Conservation (phyloP, 2,797 vertebrate genomes). For the Sebastes trivittatus region DNA sequence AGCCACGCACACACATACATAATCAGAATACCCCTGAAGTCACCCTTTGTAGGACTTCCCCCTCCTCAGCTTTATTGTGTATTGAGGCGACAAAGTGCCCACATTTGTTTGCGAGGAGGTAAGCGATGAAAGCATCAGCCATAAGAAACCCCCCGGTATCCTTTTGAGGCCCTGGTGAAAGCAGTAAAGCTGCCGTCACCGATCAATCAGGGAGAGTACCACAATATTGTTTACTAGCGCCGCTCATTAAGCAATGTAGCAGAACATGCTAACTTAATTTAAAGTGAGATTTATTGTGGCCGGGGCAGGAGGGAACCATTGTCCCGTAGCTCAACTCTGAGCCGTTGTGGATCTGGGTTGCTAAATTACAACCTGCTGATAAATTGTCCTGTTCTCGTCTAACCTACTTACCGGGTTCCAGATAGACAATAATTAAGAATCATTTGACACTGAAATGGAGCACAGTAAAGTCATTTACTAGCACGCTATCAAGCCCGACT, state of each 20-base stretch:
- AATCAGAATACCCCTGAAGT: constrained; percentile 62
- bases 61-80: constrained; percentile 53
- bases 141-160: constrained; percentile 49
- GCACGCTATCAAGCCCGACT: constrained; percentile 32
- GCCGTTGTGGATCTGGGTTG: constrained; percentile 63
- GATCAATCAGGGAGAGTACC: constrained; percentile 73
- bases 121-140: constrained; percentile 59
- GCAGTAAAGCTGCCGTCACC: constrained; percentile 70
- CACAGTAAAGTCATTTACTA: constrained; percentile 65
- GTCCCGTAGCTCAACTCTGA: constrained; percentile 67
- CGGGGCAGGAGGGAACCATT: constrained; percentile 55
- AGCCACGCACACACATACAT: constrained; percentile 25
- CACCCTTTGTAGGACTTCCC: constrained; percentile 58
- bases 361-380: constrained; percentile 78
- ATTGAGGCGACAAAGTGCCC: constrained; percentile 49
- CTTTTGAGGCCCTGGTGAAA: constrained; percentile 66
- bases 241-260: constrained; percentile 82
- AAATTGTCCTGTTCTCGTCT: constrained; percentile 73
- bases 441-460: constrained; percentile 67
- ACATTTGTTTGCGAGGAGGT: constrained; percentile 53
- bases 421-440: constrained; percentile 80
- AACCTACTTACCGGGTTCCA: constrained; percentile 75
- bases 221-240: constrained; percentile 77
- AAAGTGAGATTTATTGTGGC: constrained; percentile 78
- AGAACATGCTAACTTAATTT: constrained; percentile 84